Conservation (phyloP, 2,888 invertebrate genomes). For the Allygus modestus region DNA sequence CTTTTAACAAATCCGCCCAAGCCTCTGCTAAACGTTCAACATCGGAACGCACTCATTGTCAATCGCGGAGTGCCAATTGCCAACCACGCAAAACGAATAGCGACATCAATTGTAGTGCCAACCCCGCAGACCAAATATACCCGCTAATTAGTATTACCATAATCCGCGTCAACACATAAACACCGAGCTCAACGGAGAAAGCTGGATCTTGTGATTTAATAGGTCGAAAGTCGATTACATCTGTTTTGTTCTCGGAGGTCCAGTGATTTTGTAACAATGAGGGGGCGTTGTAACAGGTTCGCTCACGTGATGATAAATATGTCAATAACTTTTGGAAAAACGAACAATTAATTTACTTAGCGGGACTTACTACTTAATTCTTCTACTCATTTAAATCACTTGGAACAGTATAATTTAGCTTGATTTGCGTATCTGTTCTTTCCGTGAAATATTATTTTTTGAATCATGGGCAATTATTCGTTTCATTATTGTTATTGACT, state of each 20-base stretch:
- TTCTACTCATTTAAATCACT: no score
- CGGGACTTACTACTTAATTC: no score
- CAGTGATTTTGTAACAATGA: not conserved
- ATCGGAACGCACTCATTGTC: not conserved
- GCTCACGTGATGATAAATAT: no score
- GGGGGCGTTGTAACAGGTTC: no score
- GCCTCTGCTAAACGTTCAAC: not conserved
- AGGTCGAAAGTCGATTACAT: constrained; percentile 19
- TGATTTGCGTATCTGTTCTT: no score
- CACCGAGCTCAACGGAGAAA: not conserved
- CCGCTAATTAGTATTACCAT: constrained; percentile 24
- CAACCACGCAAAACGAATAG: constrained; percentile 43
- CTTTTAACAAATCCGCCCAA: not conserved
- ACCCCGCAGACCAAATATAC: constrained; percentile 26
- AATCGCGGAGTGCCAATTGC: constrained; percentile 12
- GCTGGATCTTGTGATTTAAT: constrained; percentile 1
- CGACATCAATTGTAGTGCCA: not conserved
- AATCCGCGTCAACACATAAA: constrained; percentile 15
- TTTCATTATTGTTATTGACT: no score
- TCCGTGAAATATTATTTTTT: no score
- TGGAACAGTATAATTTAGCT: no score
- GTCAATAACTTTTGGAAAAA: no score
- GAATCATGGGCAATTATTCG: no score
- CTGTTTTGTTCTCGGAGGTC: not conserved
- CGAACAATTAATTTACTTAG: no score